These are phyloP conservation scores for Gnathonemus longibarbis DNA, from an alignment of 2,113 vertebrate species.

Conservation along the genomic window DNA sequence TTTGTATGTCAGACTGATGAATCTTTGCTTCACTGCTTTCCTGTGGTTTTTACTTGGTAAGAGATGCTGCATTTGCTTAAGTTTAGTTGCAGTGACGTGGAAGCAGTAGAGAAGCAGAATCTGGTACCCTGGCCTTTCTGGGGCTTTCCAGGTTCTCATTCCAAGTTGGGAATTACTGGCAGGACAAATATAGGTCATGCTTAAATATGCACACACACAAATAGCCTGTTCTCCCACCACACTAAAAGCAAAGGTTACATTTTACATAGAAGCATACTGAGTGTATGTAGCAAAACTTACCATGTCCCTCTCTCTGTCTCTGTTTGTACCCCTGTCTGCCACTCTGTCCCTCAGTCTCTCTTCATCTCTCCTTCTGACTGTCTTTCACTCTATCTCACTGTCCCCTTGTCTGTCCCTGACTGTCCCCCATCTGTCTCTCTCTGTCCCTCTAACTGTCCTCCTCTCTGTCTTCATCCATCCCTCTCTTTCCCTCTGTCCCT, in stretches of 20 bases:
- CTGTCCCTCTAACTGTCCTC: background rate
- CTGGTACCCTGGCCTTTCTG: background rate
- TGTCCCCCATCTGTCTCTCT: too few species aligned
- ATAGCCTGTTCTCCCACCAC: background rate
- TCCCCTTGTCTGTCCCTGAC: background rate
- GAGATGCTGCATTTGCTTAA: background rate
- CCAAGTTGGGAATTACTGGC: background rate
- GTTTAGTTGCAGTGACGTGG: background rate
- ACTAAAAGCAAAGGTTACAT: background rate
- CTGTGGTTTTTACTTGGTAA: background rate
- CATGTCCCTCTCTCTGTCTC: background rate
- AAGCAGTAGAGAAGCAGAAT: background rate
- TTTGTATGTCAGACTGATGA: background rate
- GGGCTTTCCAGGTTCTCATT: background rate
- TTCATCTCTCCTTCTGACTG: background rate
- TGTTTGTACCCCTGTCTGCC: background rate
- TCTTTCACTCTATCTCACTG: background rate
- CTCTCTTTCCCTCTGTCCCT: background rate
- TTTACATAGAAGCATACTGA: background rate
- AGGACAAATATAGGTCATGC: background rate
- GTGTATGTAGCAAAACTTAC: background rate
- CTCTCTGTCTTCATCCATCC: background rate
- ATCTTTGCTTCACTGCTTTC: background rate
- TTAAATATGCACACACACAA: background rate
- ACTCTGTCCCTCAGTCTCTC: background rate